Percentiles rank a stretch among this genome's conserved stretches.
Conservation (phyloP, 2,888 invertebrate species). For the Diplolepis rosae region DNA sequence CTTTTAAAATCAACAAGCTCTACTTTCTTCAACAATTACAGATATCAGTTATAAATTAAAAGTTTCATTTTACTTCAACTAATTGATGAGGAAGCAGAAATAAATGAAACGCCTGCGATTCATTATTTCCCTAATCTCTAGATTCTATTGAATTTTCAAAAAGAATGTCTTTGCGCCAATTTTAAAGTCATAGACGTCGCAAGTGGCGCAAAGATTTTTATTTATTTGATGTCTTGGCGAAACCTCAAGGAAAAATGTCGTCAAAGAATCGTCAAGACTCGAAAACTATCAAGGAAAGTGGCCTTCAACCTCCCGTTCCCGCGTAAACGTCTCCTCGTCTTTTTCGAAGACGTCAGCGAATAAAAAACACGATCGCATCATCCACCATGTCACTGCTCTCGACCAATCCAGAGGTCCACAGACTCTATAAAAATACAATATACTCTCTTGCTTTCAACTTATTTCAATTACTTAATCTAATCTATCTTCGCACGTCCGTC, state of each 20-base stretch:
- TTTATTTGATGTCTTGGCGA: not conserved
- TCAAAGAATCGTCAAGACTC: constrained; percentile 7
- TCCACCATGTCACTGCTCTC: too few species aligned
- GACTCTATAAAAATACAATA: constrained; percentile 33
- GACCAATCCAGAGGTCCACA: constrained; percentile 33
- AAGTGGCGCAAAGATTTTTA: constrained; percentile 43
- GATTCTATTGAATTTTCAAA: not conserved
- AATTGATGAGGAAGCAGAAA: not conserved
- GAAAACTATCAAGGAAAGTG: not conserved
- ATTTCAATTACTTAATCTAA: constrained; percentile 44
- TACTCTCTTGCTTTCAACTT: constrained; percentile 39
- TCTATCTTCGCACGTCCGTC: constrained; percentile 30
- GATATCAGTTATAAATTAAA: too few species aligned
- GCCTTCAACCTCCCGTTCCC: constrained; percentile 8
- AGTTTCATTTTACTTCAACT: not conserved
- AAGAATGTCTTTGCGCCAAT: constrained; percentile 43
- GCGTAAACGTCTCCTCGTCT: constrained; percentile 20
- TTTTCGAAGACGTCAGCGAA: constrained; percentile 13
- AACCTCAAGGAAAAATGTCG: constrained; percentile 24
- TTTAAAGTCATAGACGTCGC: constrained; percentile 47
- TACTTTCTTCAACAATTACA: not conserved
- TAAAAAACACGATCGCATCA: constrained; percentile 15
- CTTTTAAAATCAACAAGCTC: not conserved
- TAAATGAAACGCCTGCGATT: not conserved
- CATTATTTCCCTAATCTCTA: not conserved